Percentiles rank a stretch among this genome's conserved stretches.
Conservation (phyloP, 2,888 invertebrate genomes). For the Agriotes lineatus region DNA sequence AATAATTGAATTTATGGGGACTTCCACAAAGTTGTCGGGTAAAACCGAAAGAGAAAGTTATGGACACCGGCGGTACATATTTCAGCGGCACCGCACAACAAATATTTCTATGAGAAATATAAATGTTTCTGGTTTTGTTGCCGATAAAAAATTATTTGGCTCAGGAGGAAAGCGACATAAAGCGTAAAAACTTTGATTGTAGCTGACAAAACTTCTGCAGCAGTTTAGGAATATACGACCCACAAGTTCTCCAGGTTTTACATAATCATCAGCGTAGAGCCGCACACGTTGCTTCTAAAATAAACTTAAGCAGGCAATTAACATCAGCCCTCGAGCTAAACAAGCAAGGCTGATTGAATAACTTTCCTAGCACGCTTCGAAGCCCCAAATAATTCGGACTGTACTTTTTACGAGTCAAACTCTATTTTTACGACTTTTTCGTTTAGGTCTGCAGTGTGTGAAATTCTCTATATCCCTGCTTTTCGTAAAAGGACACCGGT, state of each 20-base stretch:
- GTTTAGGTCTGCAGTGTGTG: constrained; percentile 9
- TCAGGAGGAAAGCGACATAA: constrained; percentile 1
- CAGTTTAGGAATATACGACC: not conserved
- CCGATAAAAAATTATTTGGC: constrained; percentile 19
- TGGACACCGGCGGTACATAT: not conserved
- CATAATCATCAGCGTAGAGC: not conserved
- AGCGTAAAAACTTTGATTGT: constrained; percentile 17
- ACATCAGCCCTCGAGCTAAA: not conserved
- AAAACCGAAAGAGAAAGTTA: not conserved
- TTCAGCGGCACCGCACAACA: constrained; percentile 2
- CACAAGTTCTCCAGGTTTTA: not conserved
- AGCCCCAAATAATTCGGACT: constrained; percentile 13
- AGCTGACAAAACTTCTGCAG: constrained; percentile 16
- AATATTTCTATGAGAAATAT: constrained; percentile 16
- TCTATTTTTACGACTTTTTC: constrained; percentile 16
- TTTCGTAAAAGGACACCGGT: constrained; percentile 19
- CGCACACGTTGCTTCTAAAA: not conserved
- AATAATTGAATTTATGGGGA: not conserved
- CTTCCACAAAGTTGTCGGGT: not conserved
- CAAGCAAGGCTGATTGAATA: not conserved
- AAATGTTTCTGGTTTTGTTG: constrained; percentile 12
- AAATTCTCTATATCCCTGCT: constrained; percentile 6
- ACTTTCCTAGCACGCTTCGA: not conserved
- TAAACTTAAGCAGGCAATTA: not conserved
- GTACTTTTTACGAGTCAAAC: constrained; percentile 13